Conservation (phyloP, 2,888 invertebrate species). For the Rhamphomyia laevipes region DNA sequence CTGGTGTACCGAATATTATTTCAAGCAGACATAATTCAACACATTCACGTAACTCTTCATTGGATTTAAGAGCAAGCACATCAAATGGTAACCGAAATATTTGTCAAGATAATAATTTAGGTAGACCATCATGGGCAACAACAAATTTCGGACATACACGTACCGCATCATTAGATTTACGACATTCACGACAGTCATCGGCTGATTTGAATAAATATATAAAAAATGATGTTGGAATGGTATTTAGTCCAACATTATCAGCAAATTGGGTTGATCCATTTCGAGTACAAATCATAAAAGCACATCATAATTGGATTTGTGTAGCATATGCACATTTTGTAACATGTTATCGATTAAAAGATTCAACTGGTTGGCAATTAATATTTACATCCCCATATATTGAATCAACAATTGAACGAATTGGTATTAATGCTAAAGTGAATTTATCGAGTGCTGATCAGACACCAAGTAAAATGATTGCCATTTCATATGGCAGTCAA, state of each 20-base stretch:
- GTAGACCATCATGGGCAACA: conserved; percentile 24
- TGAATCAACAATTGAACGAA: conserved; percentile 73
- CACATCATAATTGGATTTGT: conserved; percentile 96
- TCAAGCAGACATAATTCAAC: conserved; percentile 23
- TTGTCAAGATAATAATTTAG: conserved; percentile 15
- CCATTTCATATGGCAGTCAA: conserved; percentile 65
- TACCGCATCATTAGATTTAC: conserved; percentile 67
- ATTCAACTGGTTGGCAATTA: conserved; percentile 93
- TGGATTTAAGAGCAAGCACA: conserved; percentile 51
- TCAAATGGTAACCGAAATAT: conserved; percentile 10
- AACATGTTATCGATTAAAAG: conserved; percentile 86
- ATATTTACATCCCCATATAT: conserved; percentile 89
- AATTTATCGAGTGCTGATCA: conserved; percentile 42
- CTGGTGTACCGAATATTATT: conserved; percentile 7
- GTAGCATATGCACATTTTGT: conserved; percentile 95
- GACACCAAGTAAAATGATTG: conserved; percentile 64
- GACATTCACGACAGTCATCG: conserved; percentile 60
- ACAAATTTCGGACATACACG: conserved; percentile 53
- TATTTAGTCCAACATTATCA: conserved; percentile 47
- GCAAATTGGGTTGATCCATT: conserved; percentile 67
- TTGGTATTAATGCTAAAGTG: conserved; percentile 72
- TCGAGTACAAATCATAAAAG: conserved; percentile 84
- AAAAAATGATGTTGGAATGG: conserved; percentile 56
- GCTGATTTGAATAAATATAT: conserved; percentile 62
- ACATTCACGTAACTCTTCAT: conserved; percentile 73